A percentile compares a stretch with the other conserved stretches of the same genome.
These are phyloP conservation scores for Eupeodes corollae DNA, from an alignment of 1,140 invertebrate species.

Conservation along the genomic window DNA sequence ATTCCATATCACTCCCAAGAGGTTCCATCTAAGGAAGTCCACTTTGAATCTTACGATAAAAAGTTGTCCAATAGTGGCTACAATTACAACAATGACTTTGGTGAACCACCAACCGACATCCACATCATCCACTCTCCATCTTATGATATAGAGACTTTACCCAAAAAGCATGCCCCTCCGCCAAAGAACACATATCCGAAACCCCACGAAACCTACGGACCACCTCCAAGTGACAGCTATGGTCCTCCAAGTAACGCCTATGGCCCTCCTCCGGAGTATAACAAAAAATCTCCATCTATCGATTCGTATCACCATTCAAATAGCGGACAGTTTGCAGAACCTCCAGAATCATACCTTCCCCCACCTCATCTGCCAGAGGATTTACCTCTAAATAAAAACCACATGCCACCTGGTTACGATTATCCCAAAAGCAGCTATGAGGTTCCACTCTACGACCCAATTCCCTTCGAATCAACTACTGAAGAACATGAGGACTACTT, in stretches of 20 bases:
- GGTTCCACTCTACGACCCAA: constrained; percentile 32
- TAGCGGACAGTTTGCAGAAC: constrained; percentile 6
- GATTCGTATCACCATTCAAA: neutral
- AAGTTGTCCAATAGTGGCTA: too few relatives aligned
- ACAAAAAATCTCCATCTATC: neutral
- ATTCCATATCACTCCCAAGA: neutral
- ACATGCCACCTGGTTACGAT: constrained; percentile 27
- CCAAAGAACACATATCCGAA: neutral
- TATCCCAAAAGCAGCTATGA: constrained; percentile 34
- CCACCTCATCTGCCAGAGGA: constrained; percentile 14
- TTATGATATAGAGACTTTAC: neutral
- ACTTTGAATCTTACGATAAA: neutral
- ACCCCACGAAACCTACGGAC: neutral
- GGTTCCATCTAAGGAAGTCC: neutral
- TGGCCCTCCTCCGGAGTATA: neutral
- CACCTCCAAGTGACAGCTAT: neutral
- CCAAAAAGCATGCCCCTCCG: neutral
- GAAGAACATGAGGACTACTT: constrained; percentile 25
- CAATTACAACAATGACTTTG: neutral
- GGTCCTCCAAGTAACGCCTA: neutral
- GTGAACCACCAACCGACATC: neutral
- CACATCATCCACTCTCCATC: neutral
- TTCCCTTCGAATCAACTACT: constrained; percentile 28
- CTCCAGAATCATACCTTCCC: constrained; percentile 19
- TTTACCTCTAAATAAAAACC: constrained; percentile 23